Evolutionary conservation across 2,888 invertebrate genomes (phyloP), one percentile per base, ranked within the genome.

Genomic region (Caradrina clavipalpis): DNA sequence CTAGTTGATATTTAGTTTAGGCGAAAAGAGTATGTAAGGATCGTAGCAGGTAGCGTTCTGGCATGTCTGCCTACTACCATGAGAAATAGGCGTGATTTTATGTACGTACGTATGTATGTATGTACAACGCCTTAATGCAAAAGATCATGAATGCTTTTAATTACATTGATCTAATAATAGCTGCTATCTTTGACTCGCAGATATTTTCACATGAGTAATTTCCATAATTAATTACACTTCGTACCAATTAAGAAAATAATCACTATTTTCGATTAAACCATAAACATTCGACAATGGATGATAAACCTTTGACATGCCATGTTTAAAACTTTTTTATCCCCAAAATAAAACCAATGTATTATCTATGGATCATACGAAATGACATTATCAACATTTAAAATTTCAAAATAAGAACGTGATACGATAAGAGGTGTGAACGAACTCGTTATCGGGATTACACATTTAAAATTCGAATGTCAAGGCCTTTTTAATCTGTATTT

Each of bases 401-500:
- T 51, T 65, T 82, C 39, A 64, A 68, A 78, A 63, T 63, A 60
- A 51, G 68, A 74, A 73, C 78, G 59, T 69, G 69, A 42, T 56
- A 59, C 49, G 82, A 81, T 82, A 83, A 66, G 65, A 70, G 35
- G 66, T 69, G 82, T 82, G 57, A 82, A 82, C 58, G 81, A 79
- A 81, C 83, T 73, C 19, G 55, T 51, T 81, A 81, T 82, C 81
- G 10, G 49, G 21, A 74, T 81, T 66, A 71, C 57, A 75, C 17
- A 63, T 76, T 69, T 62, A 67, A 72, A 74, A 62, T 69, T 60
- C 76, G 70, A 82, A 83, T 82, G 82, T 81, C 83, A 82, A 83
- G 82, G 83, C 65, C 59, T 71, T 51, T 15, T 45, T 17, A 45
- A 62, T 75, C 21, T 57, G 45, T 50, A 55, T 65, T 66, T 54